Base-by-base conservation (phyloP, 2,888 invertebrate genomes). In the Chrysodeixis includens region DNA sequence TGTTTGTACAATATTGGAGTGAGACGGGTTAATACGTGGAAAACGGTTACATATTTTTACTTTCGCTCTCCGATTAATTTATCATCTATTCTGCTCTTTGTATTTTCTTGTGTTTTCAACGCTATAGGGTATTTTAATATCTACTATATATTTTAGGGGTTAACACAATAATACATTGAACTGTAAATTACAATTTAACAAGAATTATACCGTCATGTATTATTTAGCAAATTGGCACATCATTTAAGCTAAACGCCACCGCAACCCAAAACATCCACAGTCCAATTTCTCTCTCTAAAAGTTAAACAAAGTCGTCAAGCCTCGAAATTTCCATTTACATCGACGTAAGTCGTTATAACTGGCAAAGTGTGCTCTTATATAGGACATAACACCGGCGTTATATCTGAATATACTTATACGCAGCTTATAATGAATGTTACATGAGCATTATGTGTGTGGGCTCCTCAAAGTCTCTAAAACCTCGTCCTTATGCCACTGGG, bases 371-470 rank as follows among this genome's bases (percentile, higher is more conserved):
- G 56, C 75, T 71, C 77, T 74, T 74, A 79, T 75, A 76, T 77
- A 79, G 76, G 78, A 78, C 72, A 74, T 74, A 73, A 74, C 74
- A 76, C 74, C 66, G 74, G 66, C 75, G 73, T 81, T 73, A 80
- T 86, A 86, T 84, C 82, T 81, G 79, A 84, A 86, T 83, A 74
- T 80, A 82, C 78, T 79, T 76, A 76, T 74, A 78, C 78, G 72
- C 77, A 65, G 83, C 83, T 83, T 86, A 84, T 84, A 84, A 88
- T 88, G 83, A 88, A 88, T 88, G 87, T 88, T 82, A 88, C 86
- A 87, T 87, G 86, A 89, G 88, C 81, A 84, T 87, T 87, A 87
- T 87, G 83, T 79, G 83, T 84, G 84, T 83, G 82, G 82, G 81
- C 78, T 74, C 82, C 74, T 78, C 75, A 86, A 85, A 84, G 78